These are phyloP conservation scores for Amphibalanus amphitrite DNA, from an alignment of 1,140 invertebrate species.

Conservation along the genomic window DNA sequence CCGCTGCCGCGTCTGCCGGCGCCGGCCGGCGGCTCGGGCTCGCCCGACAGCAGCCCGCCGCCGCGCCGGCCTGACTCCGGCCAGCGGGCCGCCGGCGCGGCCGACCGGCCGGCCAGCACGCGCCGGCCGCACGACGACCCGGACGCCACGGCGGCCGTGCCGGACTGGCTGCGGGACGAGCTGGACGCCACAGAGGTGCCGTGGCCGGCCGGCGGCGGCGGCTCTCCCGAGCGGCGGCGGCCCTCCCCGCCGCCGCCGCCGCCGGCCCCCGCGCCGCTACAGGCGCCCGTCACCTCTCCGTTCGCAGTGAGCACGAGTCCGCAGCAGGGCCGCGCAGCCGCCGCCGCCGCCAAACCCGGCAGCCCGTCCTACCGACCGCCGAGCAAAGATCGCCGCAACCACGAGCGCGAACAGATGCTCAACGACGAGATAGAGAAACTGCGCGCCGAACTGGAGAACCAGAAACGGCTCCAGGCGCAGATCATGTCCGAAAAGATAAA, in stretches of 20 bases:
- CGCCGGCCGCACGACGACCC: neutral
- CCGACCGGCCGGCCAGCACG: neutral
- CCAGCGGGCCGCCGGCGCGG: slow-evolving; percentile 21
- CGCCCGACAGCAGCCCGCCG: neutral
- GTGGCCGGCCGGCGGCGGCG: slow-evolving; percentile 14
- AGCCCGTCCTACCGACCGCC: neutral
- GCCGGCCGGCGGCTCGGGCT: neutral
- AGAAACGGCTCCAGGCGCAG: slow-evolving; percentile 12
- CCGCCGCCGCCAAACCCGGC: neutral
- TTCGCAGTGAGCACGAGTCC: neutral
- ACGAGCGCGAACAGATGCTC: slow-evolving; percentile 15
- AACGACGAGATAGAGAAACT: slow-evolving; percentile 17
- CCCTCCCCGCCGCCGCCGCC: neutral
- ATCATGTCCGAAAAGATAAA: slow-evolving; percentile 11
- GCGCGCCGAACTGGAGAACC: slow-evolving; percentile 13
- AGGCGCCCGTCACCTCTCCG: slow-evolving; percentile 6
- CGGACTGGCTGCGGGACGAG: slow-evolving; percentile 29
- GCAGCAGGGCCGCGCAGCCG: neutral
- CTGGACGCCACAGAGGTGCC: slow-evolving; percentile 23
- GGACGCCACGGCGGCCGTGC: slow-evolving; percentile 20
- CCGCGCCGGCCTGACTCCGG: slow-evolving; percentile 11
- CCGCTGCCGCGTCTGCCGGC: slow-evolving; percentile 27
- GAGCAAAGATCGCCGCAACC: neutral
- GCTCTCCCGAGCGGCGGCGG: neutral
- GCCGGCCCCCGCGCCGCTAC: neutral